Evolutionary conservation across 2,888 invertebrate species (phyloP), one percentile per base, ranked within the genome.

Genomic region (Acrocera orbiculus): DNA sequence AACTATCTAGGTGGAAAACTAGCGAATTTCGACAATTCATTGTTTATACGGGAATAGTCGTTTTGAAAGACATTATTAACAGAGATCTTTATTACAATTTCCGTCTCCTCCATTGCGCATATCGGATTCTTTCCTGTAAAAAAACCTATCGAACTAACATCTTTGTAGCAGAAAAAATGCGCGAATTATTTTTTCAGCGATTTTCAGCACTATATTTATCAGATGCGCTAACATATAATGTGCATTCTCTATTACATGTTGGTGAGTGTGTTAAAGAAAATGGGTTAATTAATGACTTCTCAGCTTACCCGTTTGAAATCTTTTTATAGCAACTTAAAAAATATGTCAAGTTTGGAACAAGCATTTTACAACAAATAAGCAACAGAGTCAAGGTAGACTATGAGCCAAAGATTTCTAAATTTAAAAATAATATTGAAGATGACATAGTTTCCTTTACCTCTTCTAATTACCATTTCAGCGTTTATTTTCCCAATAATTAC

Each of bases 241-340:
- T 40, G 7, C 38, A 40, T 35, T 34, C 33, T 22, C 27, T 42
- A 11, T 15, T 42, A 7, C 42, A 42, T 38, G 3, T 36, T 16
- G 7, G 29, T 5, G 34, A 37, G 8, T 33, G 26, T 27, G 24
- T 38, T 2, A 29, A 32, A 19, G 14, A 34, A 17, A 20, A 29
- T 14, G 42, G 42, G 8, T 15, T 38, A 10, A 19, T 34, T 22
- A 24, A 29, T 25, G 27, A 27, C 11, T 42, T 35, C n/a, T 27
- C 32, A 15, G 36, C 38, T 2, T 39, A 42, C 28, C 10, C 19
- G 17, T 42, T 42, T 22, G 40, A 42, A 38, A 42, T 40, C 30
- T 36, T 16, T 23, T 32, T 40, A 33, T 29, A 34, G 22, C 7
- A 15, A 23, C 8, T 27, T n/a, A 38, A 38, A 28, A 31, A 23